These are phyloP conservation scores for Tetrax tetrax DNA, from an alignment of 2,113 vertebrate species.

Conservation along the genomic window DNA sequence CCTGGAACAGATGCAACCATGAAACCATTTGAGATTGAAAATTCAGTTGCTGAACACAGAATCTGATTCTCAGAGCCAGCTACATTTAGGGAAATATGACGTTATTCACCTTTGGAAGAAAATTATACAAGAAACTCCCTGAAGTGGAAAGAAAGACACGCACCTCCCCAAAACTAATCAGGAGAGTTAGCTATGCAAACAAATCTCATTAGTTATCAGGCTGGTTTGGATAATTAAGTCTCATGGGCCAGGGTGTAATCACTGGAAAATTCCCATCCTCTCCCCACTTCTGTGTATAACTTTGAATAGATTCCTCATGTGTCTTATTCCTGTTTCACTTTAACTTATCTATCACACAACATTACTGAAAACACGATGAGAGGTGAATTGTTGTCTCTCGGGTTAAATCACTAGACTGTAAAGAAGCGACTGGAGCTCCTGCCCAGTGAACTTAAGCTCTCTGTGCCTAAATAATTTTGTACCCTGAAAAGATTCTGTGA, in stretches of 20 bases:
- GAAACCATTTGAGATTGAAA: constrained; percentile 5
- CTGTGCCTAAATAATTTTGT: neutral
- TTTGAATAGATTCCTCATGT: neutral
- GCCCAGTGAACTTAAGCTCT: neutral
- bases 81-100: neutral
- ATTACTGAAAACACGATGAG: neutral
- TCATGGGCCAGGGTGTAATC: constrained; percentile 19
- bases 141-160: neutral
- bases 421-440: neutral
- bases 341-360: neutral
- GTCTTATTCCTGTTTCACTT: constrained; percentile 15
- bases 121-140: neutral
- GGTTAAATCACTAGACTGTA: neutral
- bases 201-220: constrained; percentile 24
- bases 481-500: neutral
- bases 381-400: neutral
- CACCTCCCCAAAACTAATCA: constrained; percentile 3
- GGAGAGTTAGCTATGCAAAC: constrained; percentile 11
- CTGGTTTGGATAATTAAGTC: neutral
- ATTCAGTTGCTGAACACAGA: neutral
- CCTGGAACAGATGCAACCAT: neutral
- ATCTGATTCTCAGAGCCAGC: neutral
- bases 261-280: constrained; percentile 3
- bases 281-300: neutral
- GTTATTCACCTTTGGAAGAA: neutral